Conservation (phyloP, 2,797 vertebrate species). For the Halcyon badia region DNA sequence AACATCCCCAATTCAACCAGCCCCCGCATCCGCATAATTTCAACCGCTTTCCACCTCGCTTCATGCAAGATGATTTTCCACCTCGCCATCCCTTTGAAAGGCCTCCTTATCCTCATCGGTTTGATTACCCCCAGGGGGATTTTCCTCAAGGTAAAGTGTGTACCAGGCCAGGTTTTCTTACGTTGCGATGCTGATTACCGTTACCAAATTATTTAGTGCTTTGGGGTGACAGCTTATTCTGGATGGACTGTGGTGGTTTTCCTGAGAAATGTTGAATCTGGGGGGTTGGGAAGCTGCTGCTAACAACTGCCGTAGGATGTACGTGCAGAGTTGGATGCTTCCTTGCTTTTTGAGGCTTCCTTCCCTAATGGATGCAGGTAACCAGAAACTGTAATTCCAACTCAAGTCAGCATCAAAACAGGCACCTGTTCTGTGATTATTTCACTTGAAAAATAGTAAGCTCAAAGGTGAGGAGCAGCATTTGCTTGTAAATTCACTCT, state of each 20-base stretch:
- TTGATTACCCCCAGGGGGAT: conserved; percentile 95
- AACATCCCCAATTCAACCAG: conserved; percentile 96
- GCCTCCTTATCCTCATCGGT: conserved; percentile 93
- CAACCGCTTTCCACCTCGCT: conserved; percentile 95
- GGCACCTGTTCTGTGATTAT: neutral
- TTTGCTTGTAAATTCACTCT: neutral
- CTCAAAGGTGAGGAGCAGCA: neutral
- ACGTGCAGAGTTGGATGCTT: rapidly evolving
- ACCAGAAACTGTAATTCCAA: neutral
- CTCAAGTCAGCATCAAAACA: neutral
- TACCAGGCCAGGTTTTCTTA: conserved; percentile 48
- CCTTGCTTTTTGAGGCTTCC: neutral
- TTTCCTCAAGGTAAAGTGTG: conserved; percentile 89
- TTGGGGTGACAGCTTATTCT: neutral
- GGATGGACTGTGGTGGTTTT: neutral
- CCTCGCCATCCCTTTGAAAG: conserved; percentile 95
- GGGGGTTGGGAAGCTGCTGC: neutral
- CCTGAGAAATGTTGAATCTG: neutral
- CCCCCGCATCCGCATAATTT: conserved; percentile 95
- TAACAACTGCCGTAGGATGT: neutral
- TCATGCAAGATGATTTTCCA: conserved; percentile 97
- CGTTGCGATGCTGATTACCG: neutral
- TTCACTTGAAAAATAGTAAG: neutral
- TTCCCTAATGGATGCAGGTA: neutral
- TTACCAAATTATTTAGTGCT: neutral